Conservation (phyloP, 1,140 invertebrate genomes). For the Helicoverpa armigera region DNA sequence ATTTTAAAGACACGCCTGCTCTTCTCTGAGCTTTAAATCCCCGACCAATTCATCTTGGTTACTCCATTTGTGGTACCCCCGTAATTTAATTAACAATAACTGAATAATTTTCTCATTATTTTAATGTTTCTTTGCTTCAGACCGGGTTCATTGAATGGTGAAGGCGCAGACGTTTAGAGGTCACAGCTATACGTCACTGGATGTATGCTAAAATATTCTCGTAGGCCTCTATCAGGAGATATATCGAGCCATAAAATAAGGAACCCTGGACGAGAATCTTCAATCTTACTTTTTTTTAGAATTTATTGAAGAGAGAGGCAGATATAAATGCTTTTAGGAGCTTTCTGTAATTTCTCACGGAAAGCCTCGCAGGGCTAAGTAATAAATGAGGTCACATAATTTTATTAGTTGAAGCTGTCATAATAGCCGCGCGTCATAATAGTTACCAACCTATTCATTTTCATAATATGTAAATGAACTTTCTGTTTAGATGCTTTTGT, state of each 20-base stretch:
- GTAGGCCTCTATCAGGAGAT: neutral
- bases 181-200: neutral
- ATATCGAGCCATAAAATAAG: neutral
- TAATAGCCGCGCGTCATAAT: constrained; percentile 46
- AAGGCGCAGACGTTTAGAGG: neutral
- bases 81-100: constrained; percentile 4
- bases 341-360: constrained; percentile 58
- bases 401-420: constrained; percentile 65
- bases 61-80: neutral
- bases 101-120: constrained; percentile 1
- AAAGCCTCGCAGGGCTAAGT: constrained; percentile 54
- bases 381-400: constrained; percentile 70
- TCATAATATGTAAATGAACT: constrained; percentile 51
- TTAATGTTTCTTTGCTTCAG: neutral
- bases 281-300: constrained; percentile 55
- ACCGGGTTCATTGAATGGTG: neutral
- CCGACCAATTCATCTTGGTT: constrained; percentile 7
- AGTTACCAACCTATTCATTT: constrained; percentile 48
- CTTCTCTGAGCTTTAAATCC: neutral
- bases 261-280: constrained; percentile 30
- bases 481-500: constrained; percentile 45
- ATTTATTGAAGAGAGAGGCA: constrained; percentile 57
- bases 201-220: constrained; percentile 24
- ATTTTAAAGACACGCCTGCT: neutral
- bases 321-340: constrained; percentile 59